These are phyloP conservation scores for Argyra leucocephala DNA, from an alignment of 2,888 invertebrate species.

Conservation along the genomic window DNA sequence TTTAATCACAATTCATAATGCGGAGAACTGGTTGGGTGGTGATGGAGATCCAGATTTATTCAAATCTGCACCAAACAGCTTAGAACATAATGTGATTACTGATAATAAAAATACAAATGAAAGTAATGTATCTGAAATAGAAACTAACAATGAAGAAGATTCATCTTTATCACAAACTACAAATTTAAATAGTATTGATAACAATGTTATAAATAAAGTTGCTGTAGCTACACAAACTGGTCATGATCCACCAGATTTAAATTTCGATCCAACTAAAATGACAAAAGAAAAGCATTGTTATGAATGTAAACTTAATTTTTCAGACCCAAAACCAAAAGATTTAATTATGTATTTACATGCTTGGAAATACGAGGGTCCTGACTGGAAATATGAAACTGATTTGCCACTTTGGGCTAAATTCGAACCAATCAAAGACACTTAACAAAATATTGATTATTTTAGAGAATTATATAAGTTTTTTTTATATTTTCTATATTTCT, in stretches of 20 bases:
- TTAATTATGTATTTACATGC: slow-evolving; percentile 89
- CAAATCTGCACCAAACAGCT: slow-evolving; percentile 56
- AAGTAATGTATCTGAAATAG: slow-evolving; percentile 6
- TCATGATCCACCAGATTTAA: slow-evolving; percentile 57
- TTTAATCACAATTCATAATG: slow-evolving; percentile 77
- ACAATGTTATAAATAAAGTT: neutral
- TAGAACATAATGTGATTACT: slow-evolving; percentile 35
- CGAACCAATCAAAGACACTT: no score
- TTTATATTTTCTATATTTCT: no score
- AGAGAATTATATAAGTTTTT: no score
- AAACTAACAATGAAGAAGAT: neutral
- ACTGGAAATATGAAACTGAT: slow-evolving; percentile 82
- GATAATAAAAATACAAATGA: slow-evolving; percentile 37
- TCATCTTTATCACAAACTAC: neutral
- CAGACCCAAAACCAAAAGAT: slow-evolving; percentile 78
- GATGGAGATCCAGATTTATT: slow-evolving; percentile 68
- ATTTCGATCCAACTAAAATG: slow-evolving; percentile 57
- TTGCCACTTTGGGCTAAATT: slow-evolving; percentile 80
- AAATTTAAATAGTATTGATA: neutral
- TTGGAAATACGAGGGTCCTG: slow-evolving; percentile 79
- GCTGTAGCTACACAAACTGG: slow-evolving; percentile 71
- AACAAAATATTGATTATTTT: no score
- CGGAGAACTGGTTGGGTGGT: slow-evolving; percentile 80
- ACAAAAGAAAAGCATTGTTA: slow-evolving; percentile 73
- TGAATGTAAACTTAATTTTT: slow-evolving; percentile 77